Evolutionary conservation across 2,888 invertebrate genomes (phyloP).

Genomic region (Harmothoe impar): DNA sequence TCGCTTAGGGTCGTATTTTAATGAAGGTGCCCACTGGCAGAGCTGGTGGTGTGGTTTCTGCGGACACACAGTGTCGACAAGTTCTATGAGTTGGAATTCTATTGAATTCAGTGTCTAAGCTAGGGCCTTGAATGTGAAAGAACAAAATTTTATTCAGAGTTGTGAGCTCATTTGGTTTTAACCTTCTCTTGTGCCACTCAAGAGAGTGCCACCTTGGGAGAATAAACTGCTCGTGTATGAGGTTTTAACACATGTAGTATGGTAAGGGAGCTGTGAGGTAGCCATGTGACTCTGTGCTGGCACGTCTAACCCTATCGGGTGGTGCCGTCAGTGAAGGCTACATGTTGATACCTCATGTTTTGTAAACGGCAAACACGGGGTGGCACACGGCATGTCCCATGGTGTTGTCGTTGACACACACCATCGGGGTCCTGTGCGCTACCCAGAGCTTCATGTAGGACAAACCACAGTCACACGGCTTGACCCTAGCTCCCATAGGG

Average conservation of each 20-base stretch:
- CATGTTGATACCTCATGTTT: slow-evolving; percentile 3
- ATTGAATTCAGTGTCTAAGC: neutral
- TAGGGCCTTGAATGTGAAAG: neutral
- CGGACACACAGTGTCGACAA: no score
- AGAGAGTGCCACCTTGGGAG: neutral
- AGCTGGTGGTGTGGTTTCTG: neutral
- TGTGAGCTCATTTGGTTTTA: neutral
- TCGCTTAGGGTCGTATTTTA: neutral
- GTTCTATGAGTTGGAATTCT: neutral
- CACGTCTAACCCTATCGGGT: neutral
- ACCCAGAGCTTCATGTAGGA: neutral
- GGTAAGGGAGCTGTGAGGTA: neutral
- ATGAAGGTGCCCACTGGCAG: neutral
- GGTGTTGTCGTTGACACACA: neutral
- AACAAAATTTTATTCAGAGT: neutral
- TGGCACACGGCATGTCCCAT: no score
- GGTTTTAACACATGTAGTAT: neutral
- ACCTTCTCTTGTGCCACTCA: neutral
- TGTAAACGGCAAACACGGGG: no score
- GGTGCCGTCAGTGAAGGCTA: neutral
- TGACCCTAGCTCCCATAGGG: neutral
- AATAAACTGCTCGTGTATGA: neutral
- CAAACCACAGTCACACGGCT: neutral
- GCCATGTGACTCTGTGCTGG: neutral
- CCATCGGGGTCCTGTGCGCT: neutral